Conservation (phyloP, 2,113 vertebrate species). For the Macquaria australasica region DNA sequence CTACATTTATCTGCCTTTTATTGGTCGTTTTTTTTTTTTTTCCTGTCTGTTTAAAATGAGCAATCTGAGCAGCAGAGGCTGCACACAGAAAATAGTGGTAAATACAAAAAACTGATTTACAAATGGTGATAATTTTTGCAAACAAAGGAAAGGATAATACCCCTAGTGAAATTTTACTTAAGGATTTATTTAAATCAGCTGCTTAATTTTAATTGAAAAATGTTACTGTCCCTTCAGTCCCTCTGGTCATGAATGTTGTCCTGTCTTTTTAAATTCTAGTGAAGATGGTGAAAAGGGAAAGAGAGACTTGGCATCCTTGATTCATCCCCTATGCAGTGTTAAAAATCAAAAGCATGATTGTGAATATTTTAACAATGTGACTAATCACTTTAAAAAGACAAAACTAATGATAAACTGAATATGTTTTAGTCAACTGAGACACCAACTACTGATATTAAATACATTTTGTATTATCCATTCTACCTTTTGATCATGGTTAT, state of each 20-base stretch:
- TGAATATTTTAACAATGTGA: background rate
- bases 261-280: background rate
- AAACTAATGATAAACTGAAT: background rate
- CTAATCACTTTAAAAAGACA: background rate
- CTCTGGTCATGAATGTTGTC: constrained; percentile 10
- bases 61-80: background rate
- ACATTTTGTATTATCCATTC: background rate
- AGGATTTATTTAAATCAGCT: background rate
- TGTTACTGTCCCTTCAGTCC: background rate
- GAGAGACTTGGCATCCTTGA: too few relatives aligned
- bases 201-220: background rate
- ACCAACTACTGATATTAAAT: background rate
- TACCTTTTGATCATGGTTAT: background rate
- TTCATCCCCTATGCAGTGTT: background rate
- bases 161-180: background rate
- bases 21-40: background rate
- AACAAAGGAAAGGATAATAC: background rate
- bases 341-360: background rate
- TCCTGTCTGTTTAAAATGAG: background rate
- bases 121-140: background rate
- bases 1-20: background rate
- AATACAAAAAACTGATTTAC: background rate
- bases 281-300: background rate
- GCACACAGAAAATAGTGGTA: background rate
- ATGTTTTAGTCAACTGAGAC: background rate